Evolutionary conservation across 2,888 invertebrate genomes (phyloP), one percentile per base, ranked within the genome.

Genomic region (Drosophila quinaria): DNA sequence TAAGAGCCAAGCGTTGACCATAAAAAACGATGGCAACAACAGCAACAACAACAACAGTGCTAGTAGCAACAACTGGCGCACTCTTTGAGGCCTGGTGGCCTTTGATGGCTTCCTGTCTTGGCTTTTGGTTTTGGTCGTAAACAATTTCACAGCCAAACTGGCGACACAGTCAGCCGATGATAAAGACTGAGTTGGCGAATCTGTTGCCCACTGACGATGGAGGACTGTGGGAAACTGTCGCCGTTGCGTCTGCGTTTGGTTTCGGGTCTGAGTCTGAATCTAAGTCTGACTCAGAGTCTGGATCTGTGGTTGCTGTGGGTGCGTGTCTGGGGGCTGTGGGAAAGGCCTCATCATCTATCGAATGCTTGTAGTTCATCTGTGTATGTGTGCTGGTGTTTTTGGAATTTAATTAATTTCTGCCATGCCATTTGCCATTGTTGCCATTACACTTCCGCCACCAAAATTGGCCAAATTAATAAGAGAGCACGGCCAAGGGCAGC

Each of bases 401-500:
- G 65, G 68, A 68, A 80, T 86, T 80, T 80, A 74, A 84, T 84
- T 86, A 86, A 76, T 80, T 80, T 69, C 66, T 64, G 68, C 63
- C 80, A 80, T 73, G 80, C 74, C 67, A 54, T 73, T 66, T 62
- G 71, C 29, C 61, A 52, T 66, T 61, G 76, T 72, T 68, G 65
- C 62, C 46, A 63, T 72, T 73, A 54, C 61, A 74, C 86, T 80
- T 85, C 80, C 78, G 80, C 63, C 75, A 39, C 42, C 61, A 51
- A 73, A 86, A 86, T 86, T 86, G 83, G 64, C 69, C 78, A 86
- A 83, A 83, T 86, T 86, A 78, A 76, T 86, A 80, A 63, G 73
- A 66, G 62, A 58, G 62, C 74, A 80, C 61, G 75, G 66, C 66
- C 70, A 67, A 80, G 73, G 67, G 59, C 81, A 55, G 39, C 22